Evolutionary conservation across 2,797 vertebrate species (phyloP).

Genomic region (Mormyrops attenuatus): DNA sequence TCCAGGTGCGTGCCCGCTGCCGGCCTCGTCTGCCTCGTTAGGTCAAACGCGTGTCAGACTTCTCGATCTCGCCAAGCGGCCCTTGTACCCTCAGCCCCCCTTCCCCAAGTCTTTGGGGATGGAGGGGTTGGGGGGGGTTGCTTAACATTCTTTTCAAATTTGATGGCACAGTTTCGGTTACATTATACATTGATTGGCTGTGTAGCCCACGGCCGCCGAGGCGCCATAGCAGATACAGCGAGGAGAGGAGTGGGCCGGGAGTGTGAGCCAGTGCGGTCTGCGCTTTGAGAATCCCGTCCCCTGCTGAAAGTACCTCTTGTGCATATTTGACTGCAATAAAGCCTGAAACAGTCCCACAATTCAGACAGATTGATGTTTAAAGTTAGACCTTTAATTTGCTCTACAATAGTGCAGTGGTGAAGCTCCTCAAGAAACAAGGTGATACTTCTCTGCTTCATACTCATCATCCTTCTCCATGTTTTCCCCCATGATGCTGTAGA

Average conservation of each 20-base stretch:
- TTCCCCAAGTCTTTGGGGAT: not conserved
- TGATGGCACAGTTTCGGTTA: not conserved
- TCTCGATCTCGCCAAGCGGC: not conserved
- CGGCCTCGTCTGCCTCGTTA: slow-evolving; percentile 14
- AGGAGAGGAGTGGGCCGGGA: not conserved
- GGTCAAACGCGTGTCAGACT: not conserved
- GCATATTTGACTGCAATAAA: not conserved
- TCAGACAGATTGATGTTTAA: not conserved
- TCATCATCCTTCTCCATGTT: not conserved
- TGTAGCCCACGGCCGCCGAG: not conserved
- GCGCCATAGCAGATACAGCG: not conserved
- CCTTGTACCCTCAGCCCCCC: not conserved
- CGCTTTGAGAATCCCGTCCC: not conserved
- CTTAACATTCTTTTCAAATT: not conserved
- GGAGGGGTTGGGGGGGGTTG: not conserved
- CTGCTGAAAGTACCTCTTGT: not conserved
- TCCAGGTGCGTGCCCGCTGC: slow-evolving; percentile 68
- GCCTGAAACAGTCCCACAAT: not conserved
- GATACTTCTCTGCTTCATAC: not conserved
- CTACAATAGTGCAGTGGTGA: not conserved
- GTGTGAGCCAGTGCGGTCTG: not conserved
- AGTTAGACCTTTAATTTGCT: not conserved
- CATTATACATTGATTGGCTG: not conserved
- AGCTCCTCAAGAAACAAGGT: not conserved
- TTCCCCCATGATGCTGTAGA: not conserved